Percentiles rank a stretch among this genome's conserved stretches.
These are phyloP conservation scores for Syngnathoides biaculeatus DNA, from an alignment of 2,113 vertebrate species.

Conservation along the genomic window DNA sequence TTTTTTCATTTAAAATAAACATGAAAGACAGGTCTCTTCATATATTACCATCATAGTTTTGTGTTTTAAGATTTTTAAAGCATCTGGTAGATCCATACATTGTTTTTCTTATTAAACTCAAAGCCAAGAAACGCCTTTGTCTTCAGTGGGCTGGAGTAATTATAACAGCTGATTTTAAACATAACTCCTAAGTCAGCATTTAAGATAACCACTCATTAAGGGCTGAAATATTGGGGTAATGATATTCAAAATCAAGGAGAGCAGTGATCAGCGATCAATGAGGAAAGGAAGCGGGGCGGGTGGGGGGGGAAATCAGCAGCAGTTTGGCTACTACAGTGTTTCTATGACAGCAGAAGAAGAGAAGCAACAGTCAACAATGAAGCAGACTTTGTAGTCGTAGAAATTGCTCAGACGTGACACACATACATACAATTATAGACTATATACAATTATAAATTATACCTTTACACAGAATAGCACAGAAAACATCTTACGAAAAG, in stretches of 20 bases:
- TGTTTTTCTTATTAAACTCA: slow-evolving; percentile 21
- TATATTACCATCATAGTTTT: neutral
- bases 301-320: slow-evolving; percentile 39
- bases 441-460: slow-evolving; percentile 13
- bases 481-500: slow-evolving; percentile 21
- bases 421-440: slow-evolving; percentile 37
- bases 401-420: slow-evolving; percentile 40
- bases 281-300: slow-evolving; percentile 55
- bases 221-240: slow-evolving; percentile 16
- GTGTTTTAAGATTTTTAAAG: slow-evolving; percentile 6
- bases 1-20: neutral
- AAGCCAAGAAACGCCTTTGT: slow-evolving; percentile 20
- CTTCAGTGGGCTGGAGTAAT: slow-evolving; percentile 8
- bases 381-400: slow-evolving; percentile 32
- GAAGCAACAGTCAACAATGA: slow-evolving; percentile 49
- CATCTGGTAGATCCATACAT: slow-evolving; percentile 52
- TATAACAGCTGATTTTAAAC: neutral
- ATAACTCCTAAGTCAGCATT: neutral
- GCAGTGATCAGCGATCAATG: slow-evolving; percentile 54
- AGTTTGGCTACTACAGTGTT: slow-evolving; percentile 54
- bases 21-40: neutral
- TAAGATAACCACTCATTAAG: slow-evolving; percentile 11
- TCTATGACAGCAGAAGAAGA: slow-evolving; percentile 62
- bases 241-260: slow-evolving; percentile 28
- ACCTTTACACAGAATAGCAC: slow-evolving; percentile 26